Evolutionary conservation across 2,888 invertebrate genomes (phyloP), one percentile per base, ranked within the genome.

Genomic region (Ceraclea dissimilis): DNA sequence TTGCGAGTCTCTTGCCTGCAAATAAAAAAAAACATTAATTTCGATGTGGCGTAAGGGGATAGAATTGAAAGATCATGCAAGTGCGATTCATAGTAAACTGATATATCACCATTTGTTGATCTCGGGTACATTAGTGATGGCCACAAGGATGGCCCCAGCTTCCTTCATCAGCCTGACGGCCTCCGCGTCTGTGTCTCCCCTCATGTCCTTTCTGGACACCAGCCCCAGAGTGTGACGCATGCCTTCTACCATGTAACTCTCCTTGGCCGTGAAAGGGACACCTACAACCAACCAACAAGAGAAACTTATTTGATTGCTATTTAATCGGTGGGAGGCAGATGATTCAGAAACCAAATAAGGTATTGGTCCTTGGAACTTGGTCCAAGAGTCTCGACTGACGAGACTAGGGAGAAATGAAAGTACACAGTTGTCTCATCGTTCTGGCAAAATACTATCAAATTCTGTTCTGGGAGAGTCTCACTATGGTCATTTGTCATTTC

Each of bases 111-210:
- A 97, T 73, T 93, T 83, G 73, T 95, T 96, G 33, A 95, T 76
- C 73, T 96, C 95, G 0, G 96, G 94, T 33, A 94, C 84, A 70
- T 96, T 98, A n/a, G 94, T 93, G 48, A 89, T 85, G 2, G 88
- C 93, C 21, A 96, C 71, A 0, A 92, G 82, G 58, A 97, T 90
- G 4, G 84, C 95, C 1, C 97, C 97, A 20, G 93, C 88, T 18
- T 79, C 75, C 64, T 84, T 84, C 72, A 95, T 69, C 39, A 83
- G 69, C 0, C 78, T 72, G 22, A 96, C 86, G 59, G 86, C 82
- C 22, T 87, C 87, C 0, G 96, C 92, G 76, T 96, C 94, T 56
- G 82, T 80, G 0, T 74, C 66, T 0, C 89, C 85, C 13, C 81
- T 79, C 44, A 75, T 68, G 61, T 82, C 76, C 58, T 76, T 78